Evolutionary conservation across 2,113 vertebrate species (phyloP), one percentile per base, ranked within the genome.

Genomic region (Sceloporus tristichus): DNA sequence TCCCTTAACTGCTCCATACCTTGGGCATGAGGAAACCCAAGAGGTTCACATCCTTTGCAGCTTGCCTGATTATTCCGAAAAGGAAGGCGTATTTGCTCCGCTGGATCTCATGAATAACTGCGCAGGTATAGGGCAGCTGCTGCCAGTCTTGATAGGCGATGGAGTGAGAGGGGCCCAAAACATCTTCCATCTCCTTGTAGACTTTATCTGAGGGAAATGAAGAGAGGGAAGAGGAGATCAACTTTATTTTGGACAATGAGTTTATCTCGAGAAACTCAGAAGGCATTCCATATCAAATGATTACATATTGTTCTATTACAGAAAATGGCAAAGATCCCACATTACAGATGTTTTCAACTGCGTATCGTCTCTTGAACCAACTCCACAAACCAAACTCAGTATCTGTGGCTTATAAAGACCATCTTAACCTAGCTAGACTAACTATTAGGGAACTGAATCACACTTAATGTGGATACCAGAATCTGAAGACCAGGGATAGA

Each of bases 171-270:
- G 18, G 0, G 8, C 90, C 91, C 78, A 96, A 85, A 79, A 95
- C 90, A 16, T 54, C 5, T 11, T 95, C 93, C 91, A 96, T 70
- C 80, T 96, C 96, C 89, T 91, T 89, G 82, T 96, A 93, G 68
- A 92, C 93, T 75, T 90, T 92, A 48, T 92, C 86, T 87, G 86
- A 65, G 23, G 56, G 54, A 75, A 82, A 76, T 16, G 27, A 13
- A 73, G 38, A 62, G 59, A 27, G n/a, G 68, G 29, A 71, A 9
- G 23, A 9, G 5, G 66, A 68, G 2, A 27, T 16, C 6, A 7
- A 19, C 65, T 68, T 68, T 68, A 68, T 68, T 68, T 27, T 68
- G 66, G 18, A 27, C 65, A 10, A 66, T 68, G 21, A 8, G 25
- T 25, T 68, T 27, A 68, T 68, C 65, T 68, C 21, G 7, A 23